A percentile compares a stretch with the other conserved stretches of the same genome.
These are phyloP conservation scores for Cryptotis parvus DNA, from an alignment of 2,113 vertebrate species.

Conservation along the genomic window DNA sequence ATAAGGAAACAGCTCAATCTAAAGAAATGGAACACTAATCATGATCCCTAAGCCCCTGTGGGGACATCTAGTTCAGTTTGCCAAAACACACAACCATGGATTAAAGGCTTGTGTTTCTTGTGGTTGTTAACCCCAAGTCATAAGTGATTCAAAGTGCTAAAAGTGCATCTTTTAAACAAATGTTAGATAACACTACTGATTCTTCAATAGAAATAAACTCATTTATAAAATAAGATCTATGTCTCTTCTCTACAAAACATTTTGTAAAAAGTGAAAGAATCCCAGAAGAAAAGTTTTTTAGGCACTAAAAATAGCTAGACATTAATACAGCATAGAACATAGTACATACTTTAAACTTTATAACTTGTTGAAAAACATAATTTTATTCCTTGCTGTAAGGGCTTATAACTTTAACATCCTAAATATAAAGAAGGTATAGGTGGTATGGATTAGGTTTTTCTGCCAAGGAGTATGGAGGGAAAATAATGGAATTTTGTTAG, in stretches of 20 bases:
- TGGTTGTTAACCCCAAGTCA: neutral
- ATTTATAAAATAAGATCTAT: neutral
- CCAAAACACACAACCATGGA: neutral
- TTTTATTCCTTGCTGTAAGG: constrained; percentile 11
- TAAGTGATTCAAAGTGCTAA: neutral
- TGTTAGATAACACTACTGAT: neutral
- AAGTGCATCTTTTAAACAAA: neutral
- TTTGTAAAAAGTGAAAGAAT: neutral
- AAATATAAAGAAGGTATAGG: neutral
- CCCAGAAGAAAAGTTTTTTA: neutral
- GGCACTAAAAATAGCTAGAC: neutral
- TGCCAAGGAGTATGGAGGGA: neutral
- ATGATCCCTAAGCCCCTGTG: neutral
- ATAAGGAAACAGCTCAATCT: neutral
- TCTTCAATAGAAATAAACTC: neutral
- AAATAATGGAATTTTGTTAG: neutral
- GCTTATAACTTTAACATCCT: neutral
- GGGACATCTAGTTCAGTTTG: neutral
- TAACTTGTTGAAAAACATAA: constrained; percentile 45
- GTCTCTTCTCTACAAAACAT: neutral
- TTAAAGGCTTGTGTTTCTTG: neutral
- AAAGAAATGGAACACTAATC: neutral
- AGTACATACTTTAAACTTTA: neutral
- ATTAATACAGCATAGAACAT: constrained; percentile 40
- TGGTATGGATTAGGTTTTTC: neutral